Evolutionary conservation across 2,113 vertebrate species (phyloP).

Genomic region (Prunella himalayana): DNA sequence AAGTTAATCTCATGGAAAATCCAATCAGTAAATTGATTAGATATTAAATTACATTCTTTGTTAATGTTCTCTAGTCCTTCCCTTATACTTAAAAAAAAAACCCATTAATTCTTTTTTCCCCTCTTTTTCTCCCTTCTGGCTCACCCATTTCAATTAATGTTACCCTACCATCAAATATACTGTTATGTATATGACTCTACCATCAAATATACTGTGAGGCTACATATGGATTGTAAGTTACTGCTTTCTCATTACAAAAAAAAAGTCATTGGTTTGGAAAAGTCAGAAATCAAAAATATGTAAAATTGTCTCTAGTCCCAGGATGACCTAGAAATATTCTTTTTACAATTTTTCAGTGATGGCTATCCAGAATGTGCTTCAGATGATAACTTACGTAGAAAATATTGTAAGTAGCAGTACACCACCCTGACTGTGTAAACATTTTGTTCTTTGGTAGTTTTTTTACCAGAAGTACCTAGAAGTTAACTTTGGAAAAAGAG

Average conservation of each 20-base stretch:
- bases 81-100: slow-evolving; percentile 11
- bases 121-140: background rate
- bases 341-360: background rate
- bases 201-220: background rate
- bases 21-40: slow-evolving; percentile 66
- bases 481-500: background rate
- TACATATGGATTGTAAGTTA: background rate
- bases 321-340: background rate
- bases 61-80: slow-evolving; percentile 11
- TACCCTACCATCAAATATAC: background rate
- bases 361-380: background rate
- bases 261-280: background rate
- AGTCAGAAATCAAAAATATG: background rate
- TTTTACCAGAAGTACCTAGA: background rate
- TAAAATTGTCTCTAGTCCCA: background rate
- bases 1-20: slow-evolving; percentile 65
- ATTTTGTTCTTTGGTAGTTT: background rate
- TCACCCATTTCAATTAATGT: background rate
- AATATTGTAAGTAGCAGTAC: background rate
- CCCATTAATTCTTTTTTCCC: background rate
- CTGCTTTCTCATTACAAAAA: background rate
- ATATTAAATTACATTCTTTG: slow-evolving; percentile 62
- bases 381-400: background rate
- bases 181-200: background rate
- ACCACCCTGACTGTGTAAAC: rapidly evolving